Percentiles rank a stretch among this genome's conserved stretches.
phyloP scores from a whole-genome alignment of 1,140 invertebrate species.

The Chironomus tepperi region DNA sequence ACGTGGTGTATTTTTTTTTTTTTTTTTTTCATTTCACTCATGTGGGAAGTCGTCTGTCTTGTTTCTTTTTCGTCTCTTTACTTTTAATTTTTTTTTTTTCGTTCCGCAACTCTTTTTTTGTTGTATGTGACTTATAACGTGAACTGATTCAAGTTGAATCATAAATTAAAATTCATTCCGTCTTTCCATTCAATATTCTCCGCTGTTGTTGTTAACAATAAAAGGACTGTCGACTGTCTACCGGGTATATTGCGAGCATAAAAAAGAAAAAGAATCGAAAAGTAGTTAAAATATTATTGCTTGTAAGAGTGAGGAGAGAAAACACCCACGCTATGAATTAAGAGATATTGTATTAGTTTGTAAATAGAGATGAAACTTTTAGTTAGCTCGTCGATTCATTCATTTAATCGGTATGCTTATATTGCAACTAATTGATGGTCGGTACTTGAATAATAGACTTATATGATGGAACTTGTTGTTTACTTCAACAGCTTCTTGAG shows the following conservation, averaged over 20 bases:
- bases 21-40: background rate
- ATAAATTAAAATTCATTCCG: background rate
- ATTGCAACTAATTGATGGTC: no score
- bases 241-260: background rate
- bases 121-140: slow-evolving; percentile 12
- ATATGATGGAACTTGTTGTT: no score
- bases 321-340: background rate
- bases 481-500: no score
- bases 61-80: background rate
- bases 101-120: background rate
- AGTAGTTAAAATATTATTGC: slow-evolving; percentile 14
- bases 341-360: no score
- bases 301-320: background rate
- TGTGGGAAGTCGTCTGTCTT: slow-evolving; percentile 11
- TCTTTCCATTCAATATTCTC: background rate
- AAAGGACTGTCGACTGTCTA: background rate
- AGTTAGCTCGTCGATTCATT: no score
- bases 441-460: no score
- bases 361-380: no score
- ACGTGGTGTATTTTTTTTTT: background rate
- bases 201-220: slow-evolving; percentile 3
- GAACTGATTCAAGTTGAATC: background rate
- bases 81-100: background rate
- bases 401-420: no score
- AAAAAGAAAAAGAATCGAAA: background rate